These are phyloP conservation scores for Uropsilus gracilis DNA, from an alignment of 2,113 vertebrate species.

Conservation along the genomic window DNA sequence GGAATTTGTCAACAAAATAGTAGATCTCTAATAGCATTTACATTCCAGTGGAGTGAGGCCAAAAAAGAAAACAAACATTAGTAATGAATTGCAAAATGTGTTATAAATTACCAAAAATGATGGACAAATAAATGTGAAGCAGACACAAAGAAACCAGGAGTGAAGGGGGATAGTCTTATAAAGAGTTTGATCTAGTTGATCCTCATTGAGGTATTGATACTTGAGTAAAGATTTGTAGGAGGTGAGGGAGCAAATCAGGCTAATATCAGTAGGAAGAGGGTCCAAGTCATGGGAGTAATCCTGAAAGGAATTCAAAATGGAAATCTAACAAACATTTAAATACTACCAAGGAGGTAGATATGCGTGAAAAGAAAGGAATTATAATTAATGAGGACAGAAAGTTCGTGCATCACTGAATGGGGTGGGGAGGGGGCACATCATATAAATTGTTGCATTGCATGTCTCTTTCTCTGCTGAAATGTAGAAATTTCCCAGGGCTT, in stretches of 20 bases:
- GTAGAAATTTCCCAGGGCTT: background rate
- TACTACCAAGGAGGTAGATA: background rate
- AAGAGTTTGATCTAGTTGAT: background rate
- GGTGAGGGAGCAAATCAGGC: too few relatives aligned
- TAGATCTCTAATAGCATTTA: background rate
- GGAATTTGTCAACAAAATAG: background rate
- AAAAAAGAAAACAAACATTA: background rate
- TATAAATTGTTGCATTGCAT: background rate
- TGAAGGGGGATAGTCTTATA: background rate
- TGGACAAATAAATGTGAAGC: background rate
- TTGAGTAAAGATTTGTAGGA: too few relatives aligned
- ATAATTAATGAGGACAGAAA: background rate
- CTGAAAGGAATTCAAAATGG: background rate
- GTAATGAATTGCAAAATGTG: background rate
- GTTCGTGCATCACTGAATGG: background rate
- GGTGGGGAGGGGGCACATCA: background rate
- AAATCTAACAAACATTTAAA: background rate
- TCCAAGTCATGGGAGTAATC: background rate
- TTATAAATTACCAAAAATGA: background rate
- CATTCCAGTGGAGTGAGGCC: background rate
- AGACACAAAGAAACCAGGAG: background rate
- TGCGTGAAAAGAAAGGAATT: background rate
- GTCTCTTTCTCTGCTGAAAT: background rate
- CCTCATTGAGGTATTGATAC: background rate
- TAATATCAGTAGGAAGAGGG: background rate